Evolutionary conservation across 2,113 vertebrate species (phyloP).

Genomic region (Vicugna pacos): DNA sequence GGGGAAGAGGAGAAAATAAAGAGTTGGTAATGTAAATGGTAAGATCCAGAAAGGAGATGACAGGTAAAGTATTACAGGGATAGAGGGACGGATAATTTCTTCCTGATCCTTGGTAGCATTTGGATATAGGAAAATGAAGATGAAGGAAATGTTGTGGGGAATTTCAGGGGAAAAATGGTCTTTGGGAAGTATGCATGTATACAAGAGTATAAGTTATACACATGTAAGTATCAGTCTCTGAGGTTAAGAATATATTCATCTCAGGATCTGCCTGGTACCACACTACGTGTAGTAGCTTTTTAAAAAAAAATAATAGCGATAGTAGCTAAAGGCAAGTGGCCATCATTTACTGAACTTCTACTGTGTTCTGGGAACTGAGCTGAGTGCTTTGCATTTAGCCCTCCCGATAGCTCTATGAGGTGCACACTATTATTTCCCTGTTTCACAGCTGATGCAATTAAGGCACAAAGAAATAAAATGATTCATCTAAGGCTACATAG

Average conservation of each 20-base stretch:
- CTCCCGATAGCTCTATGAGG: neutral
- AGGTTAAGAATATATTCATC: neutral
- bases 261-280: neutral
- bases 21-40: neutral
- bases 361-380: neutral
- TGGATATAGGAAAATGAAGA: neutral
- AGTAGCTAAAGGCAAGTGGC: neutral
- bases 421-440: neutral
- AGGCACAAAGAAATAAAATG: slow-evolving; percentile 15
- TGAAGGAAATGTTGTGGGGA: neutral
- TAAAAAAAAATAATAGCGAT: neutral
- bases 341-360: neutral
- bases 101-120: neutral
- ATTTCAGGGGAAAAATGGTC: neutral
- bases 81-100: neutral
- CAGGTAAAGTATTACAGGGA: neutral
- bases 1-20: neutral
- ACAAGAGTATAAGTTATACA: neutral
- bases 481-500: slow-evolving; percentile 36
- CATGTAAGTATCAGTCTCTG: neutral
- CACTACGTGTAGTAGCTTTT: neutral
- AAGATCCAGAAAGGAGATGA: neutral
- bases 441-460: neutral
- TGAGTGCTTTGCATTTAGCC: neutral
- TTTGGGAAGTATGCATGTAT: neutral